Base-by-base conservation (phyloP, 2,888 invertebrate genomes). In the Metacarcinus magister region DNA sequence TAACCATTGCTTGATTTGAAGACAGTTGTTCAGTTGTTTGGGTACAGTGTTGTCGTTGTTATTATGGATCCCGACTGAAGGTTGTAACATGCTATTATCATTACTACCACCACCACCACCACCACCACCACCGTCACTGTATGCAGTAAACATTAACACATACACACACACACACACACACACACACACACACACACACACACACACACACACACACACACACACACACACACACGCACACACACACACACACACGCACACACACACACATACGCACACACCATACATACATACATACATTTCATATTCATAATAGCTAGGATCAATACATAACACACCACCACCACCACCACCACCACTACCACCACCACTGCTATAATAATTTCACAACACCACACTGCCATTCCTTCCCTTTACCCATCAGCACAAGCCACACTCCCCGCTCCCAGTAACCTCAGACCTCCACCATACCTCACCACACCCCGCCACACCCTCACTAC, bases 241-340 rank as follows among this genome's bases (percentile, higher is more conserved):
- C 90, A 90, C 90, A 91, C 91, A 91, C 91, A 91, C 91, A 91
- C 91, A 91, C 91, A 91, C 91, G 46, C 91, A 91, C 91, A 91
- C 43, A n/a, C 19, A 44, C 46, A 44, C 46, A 10, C 46, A 75
- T 16, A 94, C 13, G 75, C 82, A 39, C 16, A 67, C 67, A n/a
- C n/a, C 23, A 67, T 5, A 67, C 67, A 67, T 5, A 67, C 23
- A 67, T 5, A 67, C 67, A 67, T n/a, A 67, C 67, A 67, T n/a
- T n/a, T n/a, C 67, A 67, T n/a, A 67, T n/a, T n/a, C 67, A 67
- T 67, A 67, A 67, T n/a, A 54, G 13, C 16, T 10, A 67, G 19
- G n/a, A n/a, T 67, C 67, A 67, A 67, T 67, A 67, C 67, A 23
- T n/a, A 67, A 23, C 23, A 19, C 67, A 67, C n/a, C n/a, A 67